Base-by-base conservation (phyloP, 53 echinoderm and acorn worm genomes). In the Zoroaster sp. region DNA sequence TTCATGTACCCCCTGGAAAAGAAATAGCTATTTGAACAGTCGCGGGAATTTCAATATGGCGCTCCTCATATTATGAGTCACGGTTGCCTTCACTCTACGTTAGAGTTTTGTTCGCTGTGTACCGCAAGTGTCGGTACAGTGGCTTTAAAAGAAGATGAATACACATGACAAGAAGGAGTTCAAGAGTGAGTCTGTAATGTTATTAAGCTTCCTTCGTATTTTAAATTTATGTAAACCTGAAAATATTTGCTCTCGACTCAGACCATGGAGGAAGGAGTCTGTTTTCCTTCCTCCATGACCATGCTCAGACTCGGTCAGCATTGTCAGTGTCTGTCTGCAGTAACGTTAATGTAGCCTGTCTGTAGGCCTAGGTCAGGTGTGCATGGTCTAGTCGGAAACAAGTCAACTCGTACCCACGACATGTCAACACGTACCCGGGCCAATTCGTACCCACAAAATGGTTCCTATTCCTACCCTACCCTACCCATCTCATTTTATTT, bases 91-190 rank as follows among this genome's bases (percentile, higher is more conserved):
- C 49, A 10, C 14, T 47, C 14, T 63, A 17, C 4, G 18, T 5
- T 63, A 5, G 11, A 63, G 63, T 17, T 63, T 18, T 4, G 20
- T 23, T 63, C 4, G 15, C 18, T 4, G 11, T 63, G 15, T n/a
- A 63, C 63, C 15, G 63, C 21, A 10, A 63, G 11, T 14, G 8
- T 63, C n/a, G 74, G 11, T 74, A 40, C 12, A 17, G 39, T 11
- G 20, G 18, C 7, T 39, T 28, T 11, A 10, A 1, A n/a, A 8
- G 13, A 35, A 65, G 14, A 93, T 93, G 93, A 93, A 93, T 83
- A 51, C 88, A 66, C 69, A 79, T 13, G 93, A 93, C 42, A 88
- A 68, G 32, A 91, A 91, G 69, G 93, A 93, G 67, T 82, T 93
- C 18, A 93, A 88, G 59, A 55, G 93, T 93, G 72, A 91, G 93